Conservation (phyloP, 2,888 invertebrate species). For the Lasioglossum figueresi region DNA sequence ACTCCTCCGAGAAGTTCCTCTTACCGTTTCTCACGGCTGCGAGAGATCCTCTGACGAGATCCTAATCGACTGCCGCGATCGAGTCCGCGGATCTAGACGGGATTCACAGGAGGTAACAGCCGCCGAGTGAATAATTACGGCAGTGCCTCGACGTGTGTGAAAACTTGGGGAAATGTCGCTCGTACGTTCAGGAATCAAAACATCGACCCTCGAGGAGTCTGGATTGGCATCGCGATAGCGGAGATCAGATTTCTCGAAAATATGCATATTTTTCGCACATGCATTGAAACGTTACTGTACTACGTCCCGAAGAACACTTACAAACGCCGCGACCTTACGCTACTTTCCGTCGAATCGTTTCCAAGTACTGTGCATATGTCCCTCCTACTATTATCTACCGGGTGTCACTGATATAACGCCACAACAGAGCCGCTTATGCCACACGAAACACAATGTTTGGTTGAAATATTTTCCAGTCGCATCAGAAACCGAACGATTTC, state of each 20-base stretch:
- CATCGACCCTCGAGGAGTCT: neutral
- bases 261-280: neutral
- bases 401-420: neutral
- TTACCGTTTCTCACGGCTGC: slow-evolving; percentile 33
- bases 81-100: neutral
- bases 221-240: neutral
- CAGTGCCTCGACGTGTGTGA: neutral
- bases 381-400: neutral
- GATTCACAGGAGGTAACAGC: neutral
- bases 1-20: neutral
- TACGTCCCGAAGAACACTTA: slow-evolving; percentile 26
- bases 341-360: slow-evolving; percentile 38
- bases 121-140: slow-evolving; percentile 38
- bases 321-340: slow-evolving; percentile 35
- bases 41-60: neutral
- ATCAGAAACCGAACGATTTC: neutral
- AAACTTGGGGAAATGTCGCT: neutral
- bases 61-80: slow-evolving; percentile 21
- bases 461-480: neutral
- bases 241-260: neutral
- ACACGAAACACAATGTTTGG: neutral
- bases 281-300: neutral
- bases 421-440: neutral
- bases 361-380: slow-evolving; percentile 28
- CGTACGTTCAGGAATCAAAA: neutral